Evolutionary conservation across 2,888 invertebrate genomes (phyloP), one percentile per base, ranked within the genome.

Genomic region (Pomacea canaliculata): DNA sequence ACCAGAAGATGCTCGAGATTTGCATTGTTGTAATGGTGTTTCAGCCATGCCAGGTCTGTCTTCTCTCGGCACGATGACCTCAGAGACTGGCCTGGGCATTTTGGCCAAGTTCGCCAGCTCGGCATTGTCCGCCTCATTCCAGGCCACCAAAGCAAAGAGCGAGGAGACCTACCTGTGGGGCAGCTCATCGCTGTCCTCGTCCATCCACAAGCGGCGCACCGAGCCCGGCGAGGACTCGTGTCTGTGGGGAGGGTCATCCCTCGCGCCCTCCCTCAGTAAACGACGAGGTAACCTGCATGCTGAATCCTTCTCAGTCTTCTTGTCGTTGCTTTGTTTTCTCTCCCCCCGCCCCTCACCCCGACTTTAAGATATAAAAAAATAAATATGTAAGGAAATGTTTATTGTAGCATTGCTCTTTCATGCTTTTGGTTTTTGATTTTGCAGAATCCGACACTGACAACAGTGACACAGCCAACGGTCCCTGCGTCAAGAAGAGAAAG

Each of bases 401-500:
- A n/a, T 7, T n/a, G 27, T 1, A 16, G n/a, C 12, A 2, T 68
- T 27, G 16, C 2, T 27, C 68, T 70, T n/a, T 70, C 27, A 8
- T 73, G 37, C 19, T 37, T 37, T 5, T 37, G 37, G 37, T 37
- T 37, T 37, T 37, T 3, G 37, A 5, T 37, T 51, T 3, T 78
- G 46, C 75, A 85, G 85, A 84, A 62, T 84, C 83, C 49, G 83
- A 83, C 73, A 80, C 81, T 18, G 81, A 81, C 60, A 77, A 81
- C 59, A 83, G 83, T 19, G 84, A 85, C 62, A 83, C 83, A 19
- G 81, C 74, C 16, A 74, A 73, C 63, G 77, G 76, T 13, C 82
- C 86, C 13, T 86, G 86, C 66, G 84, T 83, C 73, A 94, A 95
- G 85, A 96, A 96, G 88, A 93, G 96, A 16, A 96, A 96, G 92